Conservation (phyloP, 1,140 invertebrate species). For the Aphaenogaster rudis region DNA sequence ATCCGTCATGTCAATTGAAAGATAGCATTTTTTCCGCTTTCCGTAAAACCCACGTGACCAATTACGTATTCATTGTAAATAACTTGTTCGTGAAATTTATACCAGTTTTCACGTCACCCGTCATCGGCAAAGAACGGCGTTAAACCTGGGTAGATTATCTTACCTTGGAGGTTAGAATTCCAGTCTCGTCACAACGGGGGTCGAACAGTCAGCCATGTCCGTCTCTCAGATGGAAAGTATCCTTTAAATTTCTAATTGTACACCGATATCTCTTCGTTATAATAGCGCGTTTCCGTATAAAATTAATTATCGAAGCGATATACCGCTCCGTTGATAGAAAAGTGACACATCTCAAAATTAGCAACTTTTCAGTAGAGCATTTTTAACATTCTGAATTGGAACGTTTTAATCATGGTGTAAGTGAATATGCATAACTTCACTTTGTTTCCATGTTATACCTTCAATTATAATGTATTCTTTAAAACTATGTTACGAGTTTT, state of each 20-base stretch:
- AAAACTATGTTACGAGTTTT: too few relatives aligned
- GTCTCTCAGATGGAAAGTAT: conserved; percentile 95
- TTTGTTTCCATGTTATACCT: too few relatives aligned
- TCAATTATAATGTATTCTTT: too few relatives aligned
- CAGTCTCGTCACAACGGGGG: conserved; percentile 90
- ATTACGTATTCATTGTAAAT: background rate
- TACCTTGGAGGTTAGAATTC: conserved; percentile 71
- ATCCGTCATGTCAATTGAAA: background rate
- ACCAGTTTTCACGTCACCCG: background rate
- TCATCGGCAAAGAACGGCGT: background rate
- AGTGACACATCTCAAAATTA: too few relatives aligned
- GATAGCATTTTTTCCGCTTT: background rate
- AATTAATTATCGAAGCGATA: background rate
- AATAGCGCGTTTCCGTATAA: background rate
- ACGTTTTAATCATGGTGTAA: too few relatives aligned
- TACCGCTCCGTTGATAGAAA: too few relatives aligned
- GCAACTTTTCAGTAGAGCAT: too few relatives aligned
- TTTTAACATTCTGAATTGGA: too few relatives aligned
- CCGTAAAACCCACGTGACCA: background rate
- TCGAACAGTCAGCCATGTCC: conserved; percentile 91
- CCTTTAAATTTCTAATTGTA: conserved; percentile 87
- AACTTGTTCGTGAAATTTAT: background rate
- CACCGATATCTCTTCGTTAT: background rate
- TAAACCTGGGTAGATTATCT: background rate
- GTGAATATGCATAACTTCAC: too few relatives aligned